Evolutionary conservation across 2,113 vertebrate species (phyloP), one percentile per base, ranked within the genome.

Genomic region (Paramormyrops kingsleyae): DNA sequence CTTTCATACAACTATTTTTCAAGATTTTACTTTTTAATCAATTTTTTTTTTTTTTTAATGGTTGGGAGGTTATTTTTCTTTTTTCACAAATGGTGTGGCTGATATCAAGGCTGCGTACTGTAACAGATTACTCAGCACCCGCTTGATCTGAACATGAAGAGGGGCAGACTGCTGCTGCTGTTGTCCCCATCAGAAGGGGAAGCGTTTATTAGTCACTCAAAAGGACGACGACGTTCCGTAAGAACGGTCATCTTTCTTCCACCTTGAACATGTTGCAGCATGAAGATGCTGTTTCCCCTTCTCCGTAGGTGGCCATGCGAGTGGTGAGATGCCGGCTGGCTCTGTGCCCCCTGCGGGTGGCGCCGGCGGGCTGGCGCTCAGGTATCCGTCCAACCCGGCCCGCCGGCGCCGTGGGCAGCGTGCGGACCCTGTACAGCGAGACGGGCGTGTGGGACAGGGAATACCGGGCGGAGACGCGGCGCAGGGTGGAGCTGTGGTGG

Each of bases 401-500:
- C 70, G 21, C 13, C 87, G 91, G 74, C 35, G 12, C 46, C n/a
- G 19, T 12, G 35, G 49, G 53, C 83, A 83, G 53, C 70, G 66
- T 91, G 42, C 31, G 89, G 90, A 93, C 93, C 66, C 95, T 98
- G 92, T 99, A 97, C 92, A 98, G 97, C 74, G 96, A 97, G 93
- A 98, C 97, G 0, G 98, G 97, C 2, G 94, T 95, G 52, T 99
- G 99, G 99, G 96, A 98, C 7, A 97, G 93, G 87, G 95, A 91
- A 49, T 99, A 99, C 89, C 94, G 93, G 1, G 50, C 94, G 0
- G 96, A 97, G 92, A 99, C 97, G 4, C 96, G 99, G 15, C 95
- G 92, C 89, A 95, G 91, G 90, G 97, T 99, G 10, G 98, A 99
- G 93, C 94, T 89, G 31, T 98, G 97, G 97, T 99, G 99, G 99